phyloP scores from a whole-genome alignment of 2,888 invertebrate species.

The Argyra leucocephala region DNA sequence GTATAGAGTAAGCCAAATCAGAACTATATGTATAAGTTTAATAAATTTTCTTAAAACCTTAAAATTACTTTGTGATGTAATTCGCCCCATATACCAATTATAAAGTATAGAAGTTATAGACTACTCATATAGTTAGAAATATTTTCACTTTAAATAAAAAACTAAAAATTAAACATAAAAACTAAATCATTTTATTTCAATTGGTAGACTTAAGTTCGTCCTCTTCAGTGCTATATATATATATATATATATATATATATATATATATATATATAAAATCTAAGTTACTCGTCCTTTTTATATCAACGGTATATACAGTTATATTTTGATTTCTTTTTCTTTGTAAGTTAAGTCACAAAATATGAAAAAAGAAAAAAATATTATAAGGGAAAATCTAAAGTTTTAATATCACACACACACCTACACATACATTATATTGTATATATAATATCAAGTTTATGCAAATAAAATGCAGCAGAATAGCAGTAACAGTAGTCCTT shows the following conservation, averaged over 20 bases:
- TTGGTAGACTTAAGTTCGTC: conserved; percentile 2
- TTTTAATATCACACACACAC: not conserved
- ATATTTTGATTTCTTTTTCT: not conserved
- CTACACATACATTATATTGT: not conserved
- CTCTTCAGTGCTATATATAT: not conserved
- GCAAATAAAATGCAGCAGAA: not conserved
- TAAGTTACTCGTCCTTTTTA: too few relatives aligned
- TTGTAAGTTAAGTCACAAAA: not conserved
- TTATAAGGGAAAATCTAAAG: not conserved
- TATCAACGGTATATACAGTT: not conserved
- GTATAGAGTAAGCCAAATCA: too few relatives aligned
- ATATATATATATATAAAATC: too few relatives aligned
- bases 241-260: too few relatives aligned
- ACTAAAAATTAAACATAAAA: not conserved
- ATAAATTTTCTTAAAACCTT: too few relatives aligned
- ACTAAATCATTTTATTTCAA: not conserved
- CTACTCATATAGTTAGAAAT: too few relatives aligned
- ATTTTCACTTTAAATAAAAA: too few relatives aligned
- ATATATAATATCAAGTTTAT: not conserved
- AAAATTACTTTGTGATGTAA: too few relatives aligned
- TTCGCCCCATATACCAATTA: too few relatives aligned
- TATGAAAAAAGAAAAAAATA: not conserved
- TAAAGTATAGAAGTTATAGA: too few relatives aligned
- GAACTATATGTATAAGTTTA: too few relatives aligned
- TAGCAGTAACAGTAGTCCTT: not conserved